Conservation (phyloP, 2,888 invertebrate species). For the Latrodectus elegans region DNA sequence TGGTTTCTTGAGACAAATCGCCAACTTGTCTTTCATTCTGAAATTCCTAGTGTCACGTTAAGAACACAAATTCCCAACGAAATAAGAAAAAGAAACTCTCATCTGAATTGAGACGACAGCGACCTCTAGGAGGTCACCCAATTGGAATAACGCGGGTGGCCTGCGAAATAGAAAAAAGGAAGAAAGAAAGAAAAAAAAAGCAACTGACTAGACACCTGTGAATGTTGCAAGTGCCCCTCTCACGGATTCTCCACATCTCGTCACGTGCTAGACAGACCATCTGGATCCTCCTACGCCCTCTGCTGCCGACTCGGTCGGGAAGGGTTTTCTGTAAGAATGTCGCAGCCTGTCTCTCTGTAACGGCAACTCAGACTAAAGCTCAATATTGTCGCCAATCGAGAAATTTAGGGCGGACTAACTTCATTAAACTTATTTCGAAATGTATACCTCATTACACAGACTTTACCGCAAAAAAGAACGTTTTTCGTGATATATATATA, state of each 20-base stretch:
- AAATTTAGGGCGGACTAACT: no score
- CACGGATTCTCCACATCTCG: neutral
- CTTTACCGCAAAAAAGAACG: no score
- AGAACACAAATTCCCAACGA: no score
- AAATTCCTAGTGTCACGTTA: no score
- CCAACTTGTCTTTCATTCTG: no score
- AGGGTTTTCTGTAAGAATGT: neutral
- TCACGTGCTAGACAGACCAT: neutral
- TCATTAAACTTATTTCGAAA: no score
- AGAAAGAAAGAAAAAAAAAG: neutral
- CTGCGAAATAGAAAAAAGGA: neutral
- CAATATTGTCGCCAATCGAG: no score
- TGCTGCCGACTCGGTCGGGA: neutral
- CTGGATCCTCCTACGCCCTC: neutral
- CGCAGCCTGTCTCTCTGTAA: neutral
- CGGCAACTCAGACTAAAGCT: no score
- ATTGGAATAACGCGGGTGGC: conserved; percentile 30
- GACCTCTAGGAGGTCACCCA: conserved; percentile 29
- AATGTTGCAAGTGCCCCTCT: conserved; percentile 8
- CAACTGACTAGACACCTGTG: conserved; percentile 35
- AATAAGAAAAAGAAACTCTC: neutral
- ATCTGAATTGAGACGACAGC: neutral
- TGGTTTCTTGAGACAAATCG: no score
- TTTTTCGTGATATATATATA: no score
- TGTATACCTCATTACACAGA: no score